Conservation (phyloP, 2,113 vertebrate species). For the Thamnophis sirtalis region DNA sequence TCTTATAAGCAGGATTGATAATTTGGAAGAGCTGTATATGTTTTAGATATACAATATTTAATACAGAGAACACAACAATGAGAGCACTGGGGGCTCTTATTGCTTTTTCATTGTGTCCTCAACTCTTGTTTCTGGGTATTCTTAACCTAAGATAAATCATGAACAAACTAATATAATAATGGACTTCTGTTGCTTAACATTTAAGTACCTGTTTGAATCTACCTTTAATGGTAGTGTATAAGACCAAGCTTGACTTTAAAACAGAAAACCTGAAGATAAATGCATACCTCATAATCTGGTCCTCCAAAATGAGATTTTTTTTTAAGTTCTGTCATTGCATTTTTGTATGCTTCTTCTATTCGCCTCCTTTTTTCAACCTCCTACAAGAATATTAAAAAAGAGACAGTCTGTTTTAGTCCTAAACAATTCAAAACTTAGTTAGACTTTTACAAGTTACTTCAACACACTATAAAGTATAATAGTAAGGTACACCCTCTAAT, state of each 20-base stretch:
- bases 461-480: not conserved
- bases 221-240: not conserved
- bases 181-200: not conserved
- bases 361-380: conserved; percentile 87
- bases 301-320: conserved; percentile 97
- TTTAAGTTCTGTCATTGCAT: conserved; percentile 86
- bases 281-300: conserved; percentile 91
- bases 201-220: not conserved
- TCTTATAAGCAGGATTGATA: not conserved
- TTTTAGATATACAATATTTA: not conserved
- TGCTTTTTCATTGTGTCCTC: not conserved
- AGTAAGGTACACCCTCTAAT: not conserved
- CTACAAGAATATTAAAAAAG: conserved; percentile 62
- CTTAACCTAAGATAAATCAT: not conserved
- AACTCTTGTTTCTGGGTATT: not conserved
- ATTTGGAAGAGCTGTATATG: not conserved
- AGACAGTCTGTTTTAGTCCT: not conserved
- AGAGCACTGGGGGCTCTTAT: not conserved
- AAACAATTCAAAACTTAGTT: not conserved
- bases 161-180: not conserved
- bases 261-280: not conserved
- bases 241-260: not conserved
- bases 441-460: not conserved
- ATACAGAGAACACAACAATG: not conserved
- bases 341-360: conserved; percentile 89